phyloP scores from a whole-genome alignment of 2,797 vertebrate genomes.

The Carcharodon carcharias region DNA sequence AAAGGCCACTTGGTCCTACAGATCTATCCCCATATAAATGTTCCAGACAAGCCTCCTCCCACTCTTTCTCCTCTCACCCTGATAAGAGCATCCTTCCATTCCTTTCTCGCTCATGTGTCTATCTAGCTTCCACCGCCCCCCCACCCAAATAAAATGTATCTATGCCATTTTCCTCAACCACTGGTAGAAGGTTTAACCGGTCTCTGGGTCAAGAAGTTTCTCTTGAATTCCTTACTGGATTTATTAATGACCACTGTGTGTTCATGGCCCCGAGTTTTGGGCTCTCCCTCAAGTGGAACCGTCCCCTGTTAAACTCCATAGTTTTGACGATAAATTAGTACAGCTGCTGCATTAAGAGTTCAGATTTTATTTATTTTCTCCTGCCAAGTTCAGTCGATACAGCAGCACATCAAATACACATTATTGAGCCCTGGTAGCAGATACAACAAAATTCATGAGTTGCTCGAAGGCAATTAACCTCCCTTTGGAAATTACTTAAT shows the following conservation, averaged over 20 bases:
- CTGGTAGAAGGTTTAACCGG: not conserved
- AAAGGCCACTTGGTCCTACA: not conserved
- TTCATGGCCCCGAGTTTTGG: not conserved
- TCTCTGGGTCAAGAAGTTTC: not conserved
- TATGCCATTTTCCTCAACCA: not conserved
- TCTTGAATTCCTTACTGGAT: no score
- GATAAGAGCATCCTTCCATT: not conserved
- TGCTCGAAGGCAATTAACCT: not conserved
- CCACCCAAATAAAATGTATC: not conserved
- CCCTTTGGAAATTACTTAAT: not conserved
- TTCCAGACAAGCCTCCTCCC: not conserved
- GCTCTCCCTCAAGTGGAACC: not conserved
- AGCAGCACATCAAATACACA: not conserved
- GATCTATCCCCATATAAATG: not conserved
- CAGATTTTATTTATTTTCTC: slow-evolving; percentile 14
- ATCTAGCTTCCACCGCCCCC: not conserved
- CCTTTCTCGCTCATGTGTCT: not conserved
- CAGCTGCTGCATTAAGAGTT: not conserved
- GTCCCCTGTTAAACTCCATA: not conserved
- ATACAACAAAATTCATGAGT: not conserved
- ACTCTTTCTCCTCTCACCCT: not conserved
- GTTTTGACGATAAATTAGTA: not conserved
- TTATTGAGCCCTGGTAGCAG: not conserved
- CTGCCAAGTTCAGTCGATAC: not conserved
- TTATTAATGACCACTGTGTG: not conserved